Evolutionary conservation across 2,888 invertebrate species (phyloP), one percentile per base, ranked within the genome.

Genomic region (Alcis repandata): DNA sequence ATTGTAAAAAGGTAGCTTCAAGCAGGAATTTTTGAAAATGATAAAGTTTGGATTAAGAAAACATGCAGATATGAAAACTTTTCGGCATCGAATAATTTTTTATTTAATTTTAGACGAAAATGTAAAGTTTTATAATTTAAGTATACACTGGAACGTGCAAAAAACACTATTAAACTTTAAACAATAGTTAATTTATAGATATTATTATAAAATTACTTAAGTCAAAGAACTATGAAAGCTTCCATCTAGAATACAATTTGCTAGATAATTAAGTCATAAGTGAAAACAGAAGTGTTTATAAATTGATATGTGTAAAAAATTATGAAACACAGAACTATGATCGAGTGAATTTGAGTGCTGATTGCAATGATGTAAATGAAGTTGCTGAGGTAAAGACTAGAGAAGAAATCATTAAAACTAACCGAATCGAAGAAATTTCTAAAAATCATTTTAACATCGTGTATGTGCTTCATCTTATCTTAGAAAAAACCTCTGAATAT

Each of bases 21-120:
- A 62, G 65, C 67, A 56, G 43, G 6, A 4, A 62, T 62, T 53
- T 6, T 51, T 33, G 36, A 40, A 49, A 36, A 40, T 13, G 17
- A 38, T 58, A 49, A 33, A 59, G 33, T 54, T 1, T 17, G 22
- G 48, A 51, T 38, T 32, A 59, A 22, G 43, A 54, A 66, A 43
- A 38, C 71, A 66, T 71, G 71, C 71, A 60, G 22, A 57, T 40
- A 57, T 43, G 15, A 15, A 22, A 10, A 4, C 17, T 3, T 46
- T 45, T 22, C 0, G 22, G 13, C 4, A 3, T 1, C 19, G 3
- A 0, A 4, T 8, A n/a, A 0, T 22, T 11, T 19, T 11, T n/a
- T 22, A 13, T 48, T 48, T 48, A 17, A 10, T 15, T 46, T 49
- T 48, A 32, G 32, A 32, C 10, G 11, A 32, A 32, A 11, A n/a